Base-by-base conservation (phyloP, 2,113 vertebrate species). In the Myiopsitta monachus region DNA sequence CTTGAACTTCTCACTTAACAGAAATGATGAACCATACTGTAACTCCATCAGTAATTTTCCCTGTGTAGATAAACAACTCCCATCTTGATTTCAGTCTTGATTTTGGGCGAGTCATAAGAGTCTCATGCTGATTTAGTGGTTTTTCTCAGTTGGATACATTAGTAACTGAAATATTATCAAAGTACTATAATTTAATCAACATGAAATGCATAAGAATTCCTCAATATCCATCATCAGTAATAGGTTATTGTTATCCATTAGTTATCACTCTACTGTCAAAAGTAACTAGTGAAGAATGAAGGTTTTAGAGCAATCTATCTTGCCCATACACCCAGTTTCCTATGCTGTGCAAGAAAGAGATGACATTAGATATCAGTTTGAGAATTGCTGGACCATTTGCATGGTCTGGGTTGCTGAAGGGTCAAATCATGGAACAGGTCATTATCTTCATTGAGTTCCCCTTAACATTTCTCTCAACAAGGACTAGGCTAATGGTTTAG, bases 1-100 rank as follows among this genome's bases (percentile, higher is more conserved):
- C 55, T 83, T 18, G 3, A 90, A 78, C 23, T 83, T 19, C 30
- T 90, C 30, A 30, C 46, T 55, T 94, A 90, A 64, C 18, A 84
- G 76, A 90, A 90, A 44, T 3, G 4, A 67, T 28, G 69, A 92
- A 52, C 83, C 62, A 5, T 54, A 52, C 17, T 68, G 27, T 55
- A 70, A 67, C 15, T 67, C 88, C 64, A 30, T 47, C 44, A 31
- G 47, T 76, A 87, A 70, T 93, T 90, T 86, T 86, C 81, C n/a
- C 26, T 59, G 22, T 21, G 31, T 43, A 81, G 72, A 74, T 75
- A 92, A 95, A 85, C 44, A 92, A 87, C 87, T 92, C 93, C 62
- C 55, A 44, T 72, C 47, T 38, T 66, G 80, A 75, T 84, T 88
- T 86, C 43, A 62, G 16, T 75, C 80, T 89, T 88, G 82, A 27